Evolutionary conservation across 2,888 invertebrate genomes (phyloP), one percentile per base, ranked within the genome.

Genomic region (Phengaris alcon): DNA sequence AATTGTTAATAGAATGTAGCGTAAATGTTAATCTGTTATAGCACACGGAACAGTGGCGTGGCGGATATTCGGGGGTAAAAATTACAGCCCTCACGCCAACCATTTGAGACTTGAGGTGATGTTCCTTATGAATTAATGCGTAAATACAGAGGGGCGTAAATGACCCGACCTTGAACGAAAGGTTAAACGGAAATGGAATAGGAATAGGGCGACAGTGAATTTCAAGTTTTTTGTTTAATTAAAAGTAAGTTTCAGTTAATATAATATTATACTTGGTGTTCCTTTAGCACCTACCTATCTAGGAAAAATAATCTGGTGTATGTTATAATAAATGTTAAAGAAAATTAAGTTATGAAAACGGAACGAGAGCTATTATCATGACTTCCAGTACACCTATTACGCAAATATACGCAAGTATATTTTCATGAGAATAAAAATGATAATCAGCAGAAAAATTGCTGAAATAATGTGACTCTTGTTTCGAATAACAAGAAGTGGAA

Each of bases 81-180:
- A 72, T 52, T 52, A 22, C 72, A 35, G 13, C 51, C 52, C 35
- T 35, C 72, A 72, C 72, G 72, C 52, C 72, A 72, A 22, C 72
- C 72, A 72, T 72, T 72, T 52, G 72, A 70, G 70, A 70, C 51
- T 70, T 70, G 51, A 72, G 72, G 54, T 35, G 52, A 52, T 72
- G 72, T 72, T 72, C 72, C 54, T 72, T 72, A 54, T 72, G 35
- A 72, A 72, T 72, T 72, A 72, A 72, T 72, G 72, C 54, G 72
- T 72, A 72, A 52, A 72, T 44, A 68, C 59, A 22, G 57, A 48
- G 64, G 64, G 35, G 35, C 44, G 64, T 44, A 64, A 64, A 44
- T 10, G 64, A 64, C 59, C 59, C 59, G 59, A 64, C 64, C 64
- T 64, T 64, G 64, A 64, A 44, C 64, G 12, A 10, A 64, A 64